These are phyloP conservation scores for Hoplostethus mediterraneus DNA, from an alignment of 2,797 vertebrate species.

Conservation along the genomic window DNA sequence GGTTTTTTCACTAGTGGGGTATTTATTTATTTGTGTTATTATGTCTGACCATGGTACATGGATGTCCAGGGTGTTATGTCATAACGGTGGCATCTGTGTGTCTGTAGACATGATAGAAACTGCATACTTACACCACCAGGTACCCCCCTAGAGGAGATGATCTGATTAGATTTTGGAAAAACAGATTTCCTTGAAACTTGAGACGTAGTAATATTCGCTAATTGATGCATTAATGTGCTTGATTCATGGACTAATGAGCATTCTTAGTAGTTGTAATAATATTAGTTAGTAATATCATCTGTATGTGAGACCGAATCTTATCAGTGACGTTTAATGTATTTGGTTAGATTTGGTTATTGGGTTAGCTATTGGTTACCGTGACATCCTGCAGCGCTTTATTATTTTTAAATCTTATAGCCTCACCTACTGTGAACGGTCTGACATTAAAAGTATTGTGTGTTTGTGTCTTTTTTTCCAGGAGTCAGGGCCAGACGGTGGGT, in stretches of 20 bases:
- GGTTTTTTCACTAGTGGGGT: too few species aligned
- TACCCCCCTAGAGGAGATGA: too few species aligned
- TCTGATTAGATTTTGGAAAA: too few species aligned
- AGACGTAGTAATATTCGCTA: too few species aligned
- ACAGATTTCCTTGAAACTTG: too few species aligned
- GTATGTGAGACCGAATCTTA: not conserved
- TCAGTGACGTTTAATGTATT: not conserved
- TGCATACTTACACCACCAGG: too few species aligned
- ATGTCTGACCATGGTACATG: too few species aligned
- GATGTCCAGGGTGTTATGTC: not conserved
- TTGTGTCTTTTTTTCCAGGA: constrained; percentile 67
- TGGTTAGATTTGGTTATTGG: constrained; percentile 2
- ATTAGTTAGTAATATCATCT: constrained; percentile 6
- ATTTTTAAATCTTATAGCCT: constrained; percentile 55
- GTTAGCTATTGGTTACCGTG: constrained; percentile 26
- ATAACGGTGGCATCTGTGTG: too few species aligned
- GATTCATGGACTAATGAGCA: too few species aligned
- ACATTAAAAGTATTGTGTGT: constrained; percentile 49
- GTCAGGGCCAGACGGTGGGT: constrained; percentile 57
- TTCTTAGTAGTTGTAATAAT: not conserved
- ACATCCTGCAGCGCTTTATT: constrained; percentile 29
- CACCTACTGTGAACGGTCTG: constrained; percentile 33
- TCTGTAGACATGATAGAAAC: too few species aligned
- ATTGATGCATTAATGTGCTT: too few species aligned
- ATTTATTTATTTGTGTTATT: not conserved